These are phyloP conservation scores for Harpagifer antarcticus DNA, from an alignment of 2,797 vertebrate genomes.

Conservation along the genomic window DNA sequence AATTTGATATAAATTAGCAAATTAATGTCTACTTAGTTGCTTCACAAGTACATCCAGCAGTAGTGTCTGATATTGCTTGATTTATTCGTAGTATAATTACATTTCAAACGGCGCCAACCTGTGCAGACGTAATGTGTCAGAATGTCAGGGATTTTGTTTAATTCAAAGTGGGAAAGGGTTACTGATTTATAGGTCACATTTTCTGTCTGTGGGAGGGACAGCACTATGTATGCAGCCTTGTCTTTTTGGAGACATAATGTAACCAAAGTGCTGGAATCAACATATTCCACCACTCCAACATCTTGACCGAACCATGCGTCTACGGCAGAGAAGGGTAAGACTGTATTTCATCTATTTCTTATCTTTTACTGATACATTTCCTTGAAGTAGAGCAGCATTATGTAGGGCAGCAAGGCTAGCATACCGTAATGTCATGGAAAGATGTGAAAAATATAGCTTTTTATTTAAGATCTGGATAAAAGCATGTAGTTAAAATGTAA, in stretches of 20 bases:
- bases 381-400: constrained; percentile 8
- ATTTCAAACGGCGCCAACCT: constrained; percentile 4
- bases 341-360: constrained; percentile 18
- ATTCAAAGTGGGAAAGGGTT: constrained; percentile 23
- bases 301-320: background rate
- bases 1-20: constrained; percentile 55
- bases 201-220: background rate
- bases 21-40: constrained; percentile 38
- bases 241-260: constrained; percentile 17
- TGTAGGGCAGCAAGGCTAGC: background rate
- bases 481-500: constrained; percentile 14
- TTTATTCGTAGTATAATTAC: constrained; percentile 17
- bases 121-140: background rate
- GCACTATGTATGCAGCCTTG: background rate
- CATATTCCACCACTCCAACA: background rate
- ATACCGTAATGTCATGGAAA: constrained; percentile 5
- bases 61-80: constrained; percentile 12
- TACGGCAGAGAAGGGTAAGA: background rate
- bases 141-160: constrained; percentile 28
- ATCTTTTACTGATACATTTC: constrained; percentile 6
- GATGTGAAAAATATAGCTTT: constrained; percentile 20
- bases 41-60: constrained; percentile 23
- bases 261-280: constrained; percentile 10
- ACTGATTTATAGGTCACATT: constrained; percentile 28
- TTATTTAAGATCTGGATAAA: constrained; percentile 15